These are phyloP conservation scores for Heptranchias perlo DNA, from an alignment of 2,113 vertebrate species.

Conservation along the genomic window DNA sequence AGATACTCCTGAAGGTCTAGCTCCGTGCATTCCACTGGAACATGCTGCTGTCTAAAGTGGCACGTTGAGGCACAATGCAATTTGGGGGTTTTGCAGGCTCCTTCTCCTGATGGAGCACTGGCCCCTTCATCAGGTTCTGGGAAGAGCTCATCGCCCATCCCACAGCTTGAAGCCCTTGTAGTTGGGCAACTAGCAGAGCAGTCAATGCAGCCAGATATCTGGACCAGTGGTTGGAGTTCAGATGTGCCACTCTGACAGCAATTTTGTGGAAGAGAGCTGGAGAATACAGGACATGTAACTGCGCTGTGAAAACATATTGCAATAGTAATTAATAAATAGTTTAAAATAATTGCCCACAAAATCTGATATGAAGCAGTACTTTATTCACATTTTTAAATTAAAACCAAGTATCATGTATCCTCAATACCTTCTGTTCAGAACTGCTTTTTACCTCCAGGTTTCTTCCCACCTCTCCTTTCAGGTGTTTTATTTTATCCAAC, in stretches of 20 bases:
- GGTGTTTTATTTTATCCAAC: not conserved
- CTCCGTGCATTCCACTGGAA: slow-evolving; percentile 70
- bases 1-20: slow-evolving; percentile 62
- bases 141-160: not conserved
- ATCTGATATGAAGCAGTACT: slow-evolving; percentile 48
- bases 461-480: not conserved
- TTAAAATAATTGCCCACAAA: slow-evolving; percentile 37
- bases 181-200: slow-evolving; percentile 39
- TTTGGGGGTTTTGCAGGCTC: slow-evolving; percentile 34
- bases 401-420: too few relatives aligned
- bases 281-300: not conserved
- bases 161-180: not conserved
- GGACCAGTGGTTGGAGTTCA: slow-evolving; percentile 53
- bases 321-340: not conserved
- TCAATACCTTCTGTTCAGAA: not conserved
- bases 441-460: not conserved
- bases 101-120: not conserved
- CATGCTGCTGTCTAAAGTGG: slow-evolving; percentile 54
- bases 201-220: slow-evolving; percentile 41
- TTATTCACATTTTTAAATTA: not conserved
- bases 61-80: slow-evolving; percentile 59
- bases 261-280: slow-evolving; percentile 41
- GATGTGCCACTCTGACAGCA: slow-evolving; percentile 47
- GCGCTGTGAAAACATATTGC: not conserved
- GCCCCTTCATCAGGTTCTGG: not conserved